phyloP scores from a whole-genome alignment of 30 jellyfish, hydroid and myxozoan genomes.

The Aurelia aurita region DNA sequence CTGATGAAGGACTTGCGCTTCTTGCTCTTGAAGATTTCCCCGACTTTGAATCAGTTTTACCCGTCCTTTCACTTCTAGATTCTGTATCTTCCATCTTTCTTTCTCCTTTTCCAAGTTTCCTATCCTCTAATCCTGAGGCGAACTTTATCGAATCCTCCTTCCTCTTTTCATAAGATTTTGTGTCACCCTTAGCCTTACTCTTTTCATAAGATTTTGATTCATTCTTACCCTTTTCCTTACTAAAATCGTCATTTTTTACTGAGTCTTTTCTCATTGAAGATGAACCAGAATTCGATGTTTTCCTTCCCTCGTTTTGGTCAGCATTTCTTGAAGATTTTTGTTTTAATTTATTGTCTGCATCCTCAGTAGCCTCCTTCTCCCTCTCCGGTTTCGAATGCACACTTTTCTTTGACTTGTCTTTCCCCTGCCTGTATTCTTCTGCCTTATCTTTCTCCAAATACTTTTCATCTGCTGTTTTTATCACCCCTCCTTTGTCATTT shows the following conservation, averaged over 20 bases:
- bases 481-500: no score
- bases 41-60: not conserved
- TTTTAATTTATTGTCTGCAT: not conserved
- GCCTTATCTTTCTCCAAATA: not conserved
- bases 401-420: not conserved
- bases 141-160: no score
- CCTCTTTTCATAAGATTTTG: no score
- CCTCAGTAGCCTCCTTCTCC: not conserved
- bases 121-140: not conserved
- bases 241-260: not conserved
- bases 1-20: not conserved
- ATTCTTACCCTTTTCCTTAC: not conserved
- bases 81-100: not conserved
- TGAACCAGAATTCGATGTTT: not conserved
- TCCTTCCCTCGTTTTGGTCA: not conserved
- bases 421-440: not conserved
- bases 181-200: not conserved
- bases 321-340: not conserved
- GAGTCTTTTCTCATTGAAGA: not conserved
- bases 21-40: not conserved
- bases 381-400: constrained; percentile 1
- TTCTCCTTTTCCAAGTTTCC: not conserved
- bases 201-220: not conserved
- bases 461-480: not conserved
- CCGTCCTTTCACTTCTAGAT: not conserved